A percentile compares a stretch with the other conserved stretches of the same genome.
Evolutionary conservation across 2,888 invertebrate genomes (phyloP).

Genomic region (Ophion ventricosus): DNA sequence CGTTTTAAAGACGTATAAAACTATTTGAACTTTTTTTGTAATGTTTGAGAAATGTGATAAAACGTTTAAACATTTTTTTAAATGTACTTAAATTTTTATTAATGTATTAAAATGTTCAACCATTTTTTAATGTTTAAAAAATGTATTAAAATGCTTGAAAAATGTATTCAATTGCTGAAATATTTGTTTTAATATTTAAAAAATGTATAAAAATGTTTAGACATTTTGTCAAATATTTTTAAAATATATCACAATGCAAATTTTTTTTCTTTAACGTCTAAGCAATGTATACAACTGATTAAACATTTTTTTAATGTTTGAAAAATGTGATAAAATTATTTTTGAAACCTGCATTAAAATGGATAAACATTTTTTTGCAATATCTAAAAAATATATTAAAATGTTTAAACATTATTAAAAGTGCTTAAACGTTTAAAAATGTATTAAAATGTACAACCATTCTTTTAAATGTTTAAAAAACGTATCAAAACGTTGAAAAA

Average conservation of each 20-base stretch:
- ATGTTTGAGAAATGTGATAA: background rate
- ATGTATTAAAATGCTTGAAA: background rate
- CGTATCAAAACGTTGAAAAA: background rate
- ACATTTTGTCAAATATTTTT: background rate
- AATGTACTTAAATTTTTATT: background rate
- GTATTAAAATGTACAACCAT: background rate
- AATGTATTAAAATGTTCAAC: background rate
- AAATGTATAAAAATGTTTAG: background rate
- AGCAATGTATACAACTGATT: too few species aligned
- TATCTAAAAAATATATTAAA: background rate
- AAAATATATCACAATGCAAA: too few species aligned
- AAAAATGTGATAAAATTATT: background rate
- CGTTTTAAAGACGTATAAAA: too few species aligned
- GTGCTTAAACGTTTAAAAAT: background rate
- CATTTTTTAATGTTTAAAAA: too few species aligned
- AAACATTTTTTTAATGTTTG: too few species aligned
- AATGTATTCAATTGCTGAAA: too few species aligned
- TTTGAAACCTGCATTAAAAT: background rate
- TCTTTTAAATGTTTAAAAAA: background rate
- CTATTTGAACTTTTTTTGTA: too few species aligned
- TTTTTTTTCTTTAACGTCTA: too few species aligned
- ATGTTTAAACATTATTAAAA: too few species aligned
- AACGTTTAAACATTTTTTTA: background rate
- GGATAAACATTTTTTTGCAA: too few species aligned
- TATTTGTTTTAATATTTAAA: too few species aligned